phyloP scores from a whole-genome alignment of 1,140 invertebrate species.

The Platyscapa corneri region DNA sequence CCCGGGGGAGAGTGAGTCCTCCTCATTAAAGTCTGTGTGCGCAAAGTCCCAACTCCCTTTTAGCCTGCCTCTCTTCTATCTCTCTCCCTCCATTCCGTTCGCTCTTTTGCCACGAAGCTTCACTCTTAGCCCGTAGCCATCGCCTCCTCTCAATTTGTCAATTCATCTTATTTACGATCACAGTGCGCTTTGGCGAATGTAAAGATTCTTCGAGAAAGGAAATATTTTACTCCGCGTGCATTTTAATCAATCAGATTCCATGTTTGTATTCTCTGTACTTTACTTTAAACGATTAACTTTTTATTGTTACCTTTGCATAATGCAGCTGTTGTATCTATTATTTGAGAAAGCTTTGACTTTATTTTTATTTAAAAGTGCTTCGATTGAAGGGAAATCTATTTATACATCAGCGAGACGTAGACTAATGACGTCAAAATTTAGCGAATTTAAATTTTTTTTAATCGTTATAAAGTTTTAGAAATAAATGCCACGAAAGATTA shows the following conservation, averaged over 20 bases:
- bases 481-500: too few relatives aligned
- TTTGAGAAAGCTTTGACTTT: background rate
- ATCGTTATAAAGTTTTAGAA: too few relatives aligned
- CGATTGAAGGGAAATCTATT: background rate
- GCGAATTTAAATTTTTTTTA: too few relatives aligned
- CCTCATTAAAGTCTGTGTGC: conserved; percentile 57
- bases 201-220: background rate
- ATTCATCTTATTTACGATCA: conserved; percentile 54
- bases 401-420: too few relatives aligned
- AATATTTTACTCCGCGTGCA: conserved; percentile 34
- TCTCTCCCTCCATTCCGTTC: background rate
- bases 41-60: conserved; percentile 50
- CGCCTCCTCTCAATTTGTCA: conserved; percentile 55
- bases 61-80: background rate
- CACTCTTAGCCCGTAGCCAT: conserved; percentile 9
- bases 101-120: background rate
- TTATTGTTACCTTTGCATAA: background rate
- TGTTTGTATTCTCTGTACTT: background rate
- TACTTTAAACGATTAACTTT: background rate
- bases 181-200: background rate
- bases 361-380: background rate
- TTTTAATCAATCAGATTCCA: conserved; percentile 10
- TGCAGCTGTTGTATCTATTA: background rate
- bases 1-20: conserved; percentile 54
- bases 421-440: too few relatives aligned